These are phyloP conservation scores for Polydrusus cervinus DNA, from an alignment of 2,888 invertebrate species.

Conservation along the genomic window DNA sequence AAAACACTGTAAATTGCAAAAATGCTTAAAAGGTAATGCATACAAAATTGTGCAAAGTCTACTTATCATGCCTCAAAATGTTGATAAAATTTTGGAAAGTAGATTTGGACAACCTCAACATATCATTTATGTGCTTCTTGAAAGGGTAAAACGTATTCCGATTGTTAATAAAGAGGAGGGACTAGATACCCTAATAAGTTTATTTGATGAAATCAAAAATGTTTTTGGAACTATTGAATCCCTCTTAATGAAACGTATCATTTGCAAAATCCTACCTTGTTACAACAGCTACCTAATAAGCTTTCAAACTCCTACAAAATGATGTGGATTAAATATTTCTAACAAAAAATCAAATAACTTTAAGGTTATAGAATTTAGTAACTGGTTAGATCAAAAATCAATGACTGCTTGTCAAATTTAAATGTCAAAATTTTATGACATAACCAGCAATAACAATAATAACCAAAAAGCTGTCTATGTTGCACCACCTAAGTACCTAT, in stretches of 20 bases:
- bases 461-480: not conserved
- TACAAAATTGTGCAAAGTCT: conserved; percentile 18
- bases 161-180: too few species aligned
- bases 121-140: too few species aligned
- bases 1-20: not conserved
- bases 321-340: not conserved
- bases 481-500: not conserved
- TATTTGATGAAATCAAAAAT: too few species aligned
- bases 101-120: conserved; percentile 7
- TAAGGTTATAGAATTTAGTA: conserved; percentile 5
- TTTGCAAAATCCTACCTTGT: not conserved
- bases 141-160: too few species aligned
- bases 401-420: not conserved
- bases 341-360: not conserved
- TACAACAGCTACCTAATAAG: not conserved
- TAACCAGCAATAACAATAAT: not conserved
- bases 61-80: conserved; percentile 30
- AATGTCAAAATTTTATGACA: not conserved
- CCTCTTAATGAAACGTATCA: not conserved
- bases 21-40: conserved; percentile 8
- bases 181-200: too few species aligned
- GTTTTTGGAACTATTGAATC: too few species aligned
- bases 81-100: conserved; percentile 16
- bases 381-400: conserved; percentile 16
- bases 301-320: too few species aligned